These are phyloP conservation scores for Microctenopoma steveboyesi DNA, from an alignment of 2,797 vertebrate genomes.

Conservation along the genomic window DNA sequence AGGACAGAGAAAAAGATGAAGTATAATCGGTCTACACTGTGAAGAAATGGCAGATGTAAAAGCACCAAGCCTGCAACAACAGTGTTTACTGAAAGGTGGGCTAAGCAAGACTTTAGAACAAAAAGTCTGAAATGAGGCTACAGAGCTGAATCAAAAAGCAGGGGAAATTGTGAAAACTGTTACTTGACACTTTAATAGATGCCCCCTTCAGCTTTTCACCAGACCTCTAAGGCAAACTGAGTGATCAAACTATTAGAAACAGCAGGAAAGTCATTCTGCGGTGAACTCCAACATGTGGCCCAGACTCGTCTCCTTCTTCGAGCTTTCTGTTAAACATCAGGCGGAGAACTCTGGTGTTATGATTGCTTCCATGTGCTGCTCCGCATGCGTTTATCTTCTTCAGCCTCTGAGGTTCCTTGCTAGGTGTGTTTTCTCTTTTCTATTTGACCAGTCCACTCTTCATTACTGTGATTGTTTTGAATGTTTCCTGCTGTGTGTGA, in stretches of 20 bases:
- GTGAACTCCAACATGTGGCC: slow-evolving; percentile 46
- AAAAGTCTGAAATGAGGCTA: slow-evolving; percentile 10
- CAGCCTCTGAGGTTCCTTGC: background rate
- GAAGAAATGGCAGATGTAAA: background rate
- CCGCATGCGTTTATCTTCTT: slow-evolving; percentile 32
- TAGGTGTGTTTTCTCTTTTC: slow-evolving; percentile 24
- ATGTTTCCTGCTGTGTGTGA: slow-evolving; percentile 38
- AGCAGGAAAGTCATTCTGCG: slow-evolving; percentile 43
- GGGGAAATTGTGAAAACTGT: slow-evolving; percentile 24
- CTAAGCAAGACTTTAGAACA: slow-evolving; percentile 4
- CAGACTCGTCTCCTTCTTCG: slow-evolving; percentile 42
- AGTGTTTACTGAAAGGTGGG: slow-evolving; percentile 15
- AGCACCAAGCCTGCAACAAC: slow-evolving; percentile 5
- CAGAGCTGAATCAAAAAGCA: slow-evolving; percentile 9
- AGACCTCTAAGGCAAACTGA: slow-evolving; percentile 24
- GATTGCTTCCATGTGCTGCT: slow-evolving; percentile 73
- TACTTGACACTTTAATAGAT: slow-evolving; percentile 51
- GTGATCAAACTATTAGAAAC: slow-evolving; percentile 55
- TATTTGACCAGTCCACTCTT: background rate
- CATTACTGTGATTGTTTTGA: slow-evolving; percentile 17
- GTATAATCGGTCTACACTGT: background rate
- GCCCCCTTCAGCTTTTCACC: slow-evolving; percentile 28
- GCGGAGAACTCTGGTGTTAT: slow-evolving; percentile 25
- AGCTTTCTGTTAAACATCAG: slow-evolving; percentile 53
- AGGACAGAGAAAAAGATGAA: background rate